A percentile compares a stretch with the other conserved stretches of the same genome.
These are phyloP conservation scores for Caradrina kadenii DNA, from an alignment of 2,888 invertebrate species.

Conservation along the genomic window DNA sequence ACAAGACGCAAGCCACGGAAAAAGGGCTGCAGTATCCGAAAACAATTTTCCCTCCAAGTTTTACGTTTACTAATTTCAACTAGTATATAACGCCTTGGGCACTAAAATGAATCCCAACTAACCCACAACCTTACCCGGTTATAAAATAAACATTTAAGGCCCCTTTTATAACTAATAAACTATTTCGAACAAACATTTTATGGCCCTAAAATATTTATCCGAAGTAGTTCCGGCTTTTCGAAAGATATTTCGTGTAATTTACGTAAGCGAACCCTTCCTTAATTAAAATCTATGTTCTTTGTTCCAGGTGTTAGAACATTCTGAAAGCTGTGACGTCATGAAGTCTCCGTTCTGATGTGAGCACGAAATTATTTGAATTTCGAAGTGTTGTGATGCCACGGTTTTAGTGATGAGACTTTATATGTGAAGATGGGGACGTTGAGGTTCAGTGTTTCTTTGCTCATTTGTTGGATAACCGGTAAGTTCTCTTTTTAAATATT, in stretches of 20 bases:
- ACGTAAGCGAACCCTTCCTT: conserved; percentile 44
- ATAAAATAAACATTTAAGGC: conserved; percentile 58
- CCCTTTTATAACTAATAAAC: conserved; percentile 64
- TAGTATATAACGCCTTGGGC: conserved; percentile 49
- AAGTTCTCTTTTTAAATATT: conserved; percentile 60
- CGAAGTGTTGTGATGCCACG: conserved; percentile 50
- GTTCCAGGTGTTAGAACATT: conserved; percentile 75
- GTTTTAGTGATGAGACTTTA: conserved; percentile 61
- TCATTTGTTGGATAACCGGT: conserved; percentile 83
- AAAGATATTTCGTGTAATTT: conserved; percentile 62
- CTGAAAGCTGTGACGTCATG: conserved; percentile 59
- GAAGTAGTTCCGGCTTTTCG: conserved; percentile 52
- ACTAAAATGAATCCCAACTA: conserved; percentile 58
- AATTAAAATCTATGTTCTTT: conserved; percentile 74
- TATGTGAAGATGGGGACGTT: conserved; percentile 78
- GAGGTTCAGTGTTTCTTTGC: conserved; percentile 70
- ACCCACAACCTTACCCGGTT: conserved; percentile 55
- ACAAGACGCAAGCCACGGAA: conserved; percentile 5
- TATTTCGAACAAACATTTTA: conserved; percentile 63
- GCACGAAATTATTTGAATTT: conserved; percentile 44
- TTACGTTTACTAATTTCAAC: conserved; percentile 53
- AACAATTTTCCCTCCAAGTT: conserved; percentile 42
- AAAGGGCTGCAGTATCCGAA: conserved; percentile 18
- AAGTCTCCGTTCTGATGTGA: conserved; percentile 55
- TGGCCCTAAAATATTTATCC: conserved; percentile 63